Percentiles rank a stretch among this genome's conserved stretches.
Conservation (phyloP, 2,888 invertebrate genomes). For the Taphrorychus bicolor region DNA sequence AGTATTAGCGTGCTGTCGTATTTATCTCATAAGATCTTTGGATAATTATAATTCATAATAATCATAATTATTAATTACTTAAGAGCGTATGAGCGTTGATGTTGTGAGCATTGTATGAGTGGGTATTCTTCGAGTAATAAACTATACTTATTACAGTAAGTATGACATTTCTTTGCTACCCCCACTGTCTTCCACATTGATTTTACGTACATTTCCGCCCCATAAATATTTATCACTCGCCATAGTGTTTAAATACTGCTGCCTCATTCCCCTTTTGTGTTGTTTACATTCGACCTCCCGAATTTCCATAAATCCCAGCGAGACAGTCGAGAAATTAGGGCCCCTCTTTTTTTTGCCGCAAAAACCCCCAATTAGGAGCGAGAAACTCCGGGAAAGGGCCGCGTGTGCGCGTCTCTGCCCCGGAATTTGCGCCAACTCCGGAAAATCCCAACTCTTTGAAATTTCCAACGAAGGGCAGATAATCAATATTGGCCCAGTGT, state of each 20-base stretch:
- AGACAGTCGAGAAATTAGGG: background rate
- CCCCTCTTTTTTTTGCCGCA: background rate
- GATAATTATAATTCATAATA: background rate
- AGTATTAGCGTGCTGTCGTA: constrained; percentile 40
- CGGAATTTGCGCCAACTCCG: constrained; percentile 36
- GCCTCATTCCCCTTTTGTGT: constrained; percentile 1
- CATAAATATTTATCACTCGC: background rate
- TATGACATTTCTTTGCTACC: no score
- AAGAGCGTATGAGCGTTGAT: background rate
- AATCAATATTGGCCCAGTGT: constrained; percentile 34
- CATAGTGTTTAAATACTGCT: background rate
- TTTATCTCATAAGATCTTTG: background rate
- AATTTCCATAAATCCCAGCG: constrained; percentile 9
- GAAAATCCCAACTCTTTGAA: constrained; percentile 24
- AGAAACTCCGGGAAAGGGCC: constrained; percentile 14
- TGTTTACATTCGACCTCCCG: background rate
- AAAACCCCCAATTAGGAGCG: background rate
- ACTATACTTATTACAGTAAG: background rate
- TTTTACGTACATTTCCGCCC: background rate
- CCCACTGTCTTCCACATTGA: no score
- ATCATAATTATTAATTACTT: background rate
- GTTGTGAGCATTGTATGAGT: background rate
- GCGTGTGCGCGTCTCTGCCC: constrained; percentile 24
- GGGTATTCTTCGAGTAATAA: background rate
- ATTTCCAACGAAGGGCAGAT: constrained; percentile 25